Evolutionary conservation across 2,888 invertebrate species (phyloP).

Genomic region (Acleris emargana): DNA sequence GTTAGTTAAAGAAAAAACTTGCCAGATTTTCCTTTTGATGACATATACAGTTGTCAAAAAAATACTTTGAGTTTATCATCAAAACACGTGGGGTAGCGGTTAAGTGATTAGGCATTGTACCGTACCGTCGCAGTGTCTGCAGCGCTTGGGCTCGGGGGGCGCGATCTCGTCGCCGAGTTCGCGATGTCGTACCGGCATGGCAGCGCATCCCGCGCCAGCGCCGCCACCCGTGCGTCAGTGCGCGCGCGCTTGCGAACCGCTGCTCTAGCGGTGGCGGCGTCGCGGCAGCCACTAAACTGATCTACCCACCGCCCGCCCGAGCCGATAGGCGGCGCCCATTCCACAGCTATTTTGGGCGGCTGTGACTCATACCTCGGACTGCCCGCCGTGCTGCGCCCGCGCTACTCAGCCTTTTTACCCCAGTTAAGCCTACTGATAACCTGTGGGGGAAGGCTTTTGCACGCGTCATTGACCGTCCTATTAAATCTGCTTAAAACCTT

Average conservation of each 20-base stretch:
- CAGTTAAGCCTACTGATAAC: constrained; percentile 50
- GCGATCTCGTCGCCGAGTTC: constrained; percentile 83
- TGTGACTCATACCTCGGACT: constrained; percentile 77
- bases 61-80: constrained; percentile 39
- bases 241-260: constrained; percentile 68
- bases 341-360: constrained; percentile 75
- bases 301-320: constrained; percentile 77
- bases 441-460: neutral
- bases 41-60: neutral
- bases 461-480: neutral
- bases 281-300: constrained; percentile 78
- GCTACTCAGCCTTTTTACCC: constrained; percentile 67
- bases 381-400: constrained; percentile 71
- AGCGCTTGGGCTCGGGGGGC: constrained; percentile 93
- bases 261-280: constrained; percentile 78
- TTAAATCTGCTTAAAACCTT: too few species aligned
- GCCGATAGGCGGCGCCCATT: constrained; percentile 82
- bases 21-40: too few species aligned
- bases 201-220: constrained; percentile 83
- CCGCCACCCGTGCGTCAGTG: constrained; percentile 72
- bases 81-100: constrained; percentile 44
- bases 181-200: constrained; percentile 84
- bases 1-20: too few species aligned
- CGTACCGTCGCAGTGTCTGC: constrained; percentile 96
- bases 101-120: constrained; percentile 39